Evolutionary conservation across 2,888 invertebrate genomes (phyloP).

Genomic region (Dysmachus trigonus): DNA sequence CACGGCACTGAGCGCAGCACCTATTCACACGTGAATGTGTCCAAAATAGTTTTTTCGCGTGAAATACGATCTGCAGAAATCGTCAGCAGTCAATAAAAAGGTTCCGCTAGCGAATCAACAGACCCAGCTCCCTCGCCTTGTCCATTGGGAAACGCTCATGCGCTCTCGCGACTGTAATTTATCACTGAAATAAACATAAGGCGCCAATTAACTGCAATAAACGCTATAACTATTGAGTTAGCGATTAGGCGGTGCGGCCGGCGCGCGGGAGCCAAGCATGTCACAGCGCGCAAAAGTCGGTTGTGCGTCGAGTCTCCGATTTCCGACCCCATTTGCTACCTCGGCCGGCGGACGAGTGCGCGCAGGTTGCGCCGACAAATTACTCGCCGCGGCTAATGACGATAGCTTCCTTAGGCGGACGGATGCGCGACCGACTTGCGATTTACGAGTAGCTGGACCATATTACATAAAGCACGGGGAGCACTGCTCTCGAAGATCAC

Average conservation of each 20-base stretch:
- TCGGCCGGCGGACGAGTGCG: neutral
- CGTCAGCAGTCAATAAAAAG: neutral
- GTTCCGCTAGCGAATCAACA: neutral
- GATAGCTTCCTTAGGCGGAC: conserved; percentile 9
- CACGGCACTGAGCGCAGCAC: too few species aligned
- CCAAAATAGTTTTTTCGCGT: neutral
- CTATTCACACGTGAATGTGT: neutral
- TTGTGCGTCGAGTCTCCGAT: neutral
- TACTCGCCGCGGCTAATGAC: neutral
- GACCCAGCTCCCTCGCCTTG: neutral
- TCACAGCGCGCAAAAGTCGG: neutral
- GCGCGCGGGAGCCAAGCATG: neutral
- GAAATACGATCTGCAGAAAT: neutral
- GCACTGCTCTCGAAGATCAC: neutral
- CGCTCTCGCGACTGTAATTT: neutral
- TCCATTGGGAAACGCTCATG: neutral
- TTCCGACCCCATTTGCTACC: neutral
- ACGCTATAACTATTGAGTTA: neutral
- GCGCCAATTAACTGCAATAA: conserved; percentile 40
- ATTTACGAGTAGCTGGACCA: neutral
- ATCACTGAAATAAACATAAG: conserved; percentile 29
- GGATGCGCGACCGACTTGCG: neutral
- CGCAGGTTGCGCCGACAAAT: conserved; percentile 27
- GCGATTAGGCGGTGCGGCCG: neutral
- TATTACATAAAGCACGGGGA: neutral